Conservation (phyloP, 2,797 vertebrate genomes). For the Aeoliscus strigatus region DNA sequence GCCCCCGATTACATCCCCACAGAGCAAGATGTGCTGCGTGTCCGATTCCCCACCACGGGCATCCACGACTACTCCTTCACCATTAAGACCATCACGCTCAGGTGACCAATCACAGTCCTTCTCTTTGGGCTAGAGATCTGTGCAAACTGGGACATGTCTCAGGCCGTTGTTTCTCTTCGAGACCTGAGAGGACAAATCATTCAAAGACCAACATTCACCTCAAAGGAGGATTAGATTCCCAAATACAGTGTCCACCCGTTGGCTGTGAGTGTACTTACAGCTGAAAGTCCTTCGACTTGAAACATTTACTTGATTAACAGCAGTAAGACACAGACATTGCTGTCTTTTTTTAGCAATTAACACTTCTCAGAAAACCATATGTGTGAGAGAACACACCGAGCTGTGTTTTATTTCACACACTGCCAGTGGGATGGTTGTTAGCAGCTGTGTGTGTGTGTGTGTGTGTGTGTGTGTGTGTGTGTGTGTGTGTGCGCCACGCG, state of each 20-base stretch:
- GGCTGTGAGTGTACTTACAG: no score
- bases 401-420: no score
- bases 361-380: no score
- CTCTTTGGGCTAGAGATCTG: slow-evolving; percentile 1
- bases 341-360: no score
- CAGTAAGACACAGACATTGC: no score
- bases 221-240: slow-evolving; percentile 5
- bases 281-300: no score
- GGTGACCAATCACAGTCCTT: slow-evolving; percentile 68
- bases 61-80: slow-evolving; percentile 97
- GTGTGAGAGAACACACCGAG: no score
- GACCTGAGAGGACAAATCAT: slow-evolving; percentile 1
- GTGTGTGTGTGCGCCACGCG: no score
- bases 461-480: no score
- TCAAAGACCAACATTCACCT: slow-evolving; percentile 9
- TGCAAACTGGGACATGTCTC: slow-evolving; percentile 20
- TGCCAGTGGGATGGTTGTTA: no score
- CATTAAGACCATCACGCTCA: slow-evolving; percentile 92
- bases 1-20: slow-evolving; percentile 87
- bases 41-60: slow-evolving; percentile 93
- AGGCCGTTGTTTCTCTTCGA: slow-evolving; percentile 30
- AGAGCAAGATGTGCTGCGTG: slow-evolving; percentile 93
- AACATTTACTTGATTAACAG: no score
- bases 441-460: no score
- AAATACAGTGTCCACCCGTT: background rate